Percentiles rank a stretch among this genome's conserved stretches.
Conservation (phyloP, 2,113 vertebrate genomes). For the Aythya baeri region DNA sequence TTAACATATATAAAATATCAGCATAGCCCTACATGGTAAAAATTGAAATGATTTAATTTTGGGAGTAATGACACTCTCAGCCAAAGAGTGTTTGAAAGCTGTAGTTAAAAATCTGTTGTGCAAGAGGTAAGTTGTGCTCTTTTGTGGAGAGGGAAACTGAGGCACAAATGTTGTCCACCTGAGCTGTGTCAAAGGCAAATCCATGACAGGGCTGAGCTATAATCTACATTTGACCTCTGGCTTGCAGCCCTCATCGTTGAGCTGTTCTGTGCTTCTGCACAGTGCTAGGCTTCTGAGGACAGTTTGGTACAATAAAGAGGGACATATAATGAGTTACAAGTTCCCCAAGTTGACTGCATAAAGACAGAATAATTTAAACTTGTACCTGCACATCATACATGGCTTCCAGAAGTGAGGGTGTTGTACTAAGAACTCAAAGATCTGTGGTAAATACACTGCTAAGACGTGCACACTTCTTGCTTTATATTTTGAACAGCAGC, state of each 20-base stretch:
- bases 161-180: not conserved
- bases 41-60: not conserved
- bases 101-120: not conserved
- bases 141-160: not conserved
- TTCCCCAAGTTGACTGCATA: not conserved
- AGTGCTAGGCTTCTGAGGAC: not conserved
- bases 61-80: not conserved
- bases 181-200: not conserved
- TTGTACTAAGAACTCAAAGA: not conserved
- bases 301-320: not conserved
- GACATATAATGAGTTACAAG: not conserved
- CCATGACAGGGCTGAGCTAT: not conserved
- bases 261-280: no score
- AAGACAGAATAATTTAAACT: not conserved
- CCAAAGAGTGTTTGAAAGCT: not conserved
- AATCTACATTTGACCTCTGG: not conserved
- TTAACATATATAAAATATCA: not conserved
- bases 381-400: accelerated
- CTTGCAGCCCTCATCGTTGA: not conserved
- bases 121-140: not conserved
- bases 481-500: not conserved
- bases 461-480: not conserved
- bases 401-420: not conserved
- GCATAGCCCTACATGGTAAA: not conserved
- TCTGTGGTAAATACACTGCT: accelerated